Conservation (phyloP, 1,140 invertebrate genomes). For the Meloidogyne floridensis region DNA sequence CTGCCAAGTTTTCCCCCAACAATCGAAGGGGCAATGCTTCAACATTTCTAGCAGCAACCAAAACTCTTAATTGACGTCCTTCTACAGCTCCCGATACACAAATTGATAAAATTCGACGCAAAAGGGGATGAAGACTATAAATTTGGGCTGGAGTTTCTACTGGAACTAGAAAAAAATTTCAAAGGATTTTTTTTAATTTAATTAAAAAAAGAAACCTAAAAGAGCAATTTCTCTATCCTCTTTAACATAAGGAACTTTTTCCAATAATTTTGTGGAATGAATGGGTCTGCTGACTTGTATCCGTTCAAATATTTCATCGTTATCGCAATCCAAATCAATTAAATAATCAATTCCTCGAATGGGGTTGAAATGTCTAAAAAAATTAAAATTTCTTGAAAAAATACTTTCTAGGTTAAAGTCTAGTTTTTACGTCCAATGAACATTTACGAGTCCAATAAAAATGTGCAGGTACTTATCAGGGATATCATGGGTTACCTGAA, state of each 20-base stretch:
- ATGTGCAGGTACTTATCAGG: no score
- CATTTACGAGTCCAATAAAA: no score
- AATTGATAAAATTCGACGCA: constrained; percentile 7
- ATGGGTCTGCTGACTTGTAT: constrained; percentile 57
- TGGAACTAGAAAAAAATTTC: background rate
- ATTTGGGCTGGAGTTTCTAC: constrained; percentile 19
- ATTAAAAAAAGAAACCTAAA: constrained; percentile 35
- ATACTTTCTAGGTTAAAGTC: no score
- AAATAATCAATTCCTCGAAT: constrained; percentile 63
- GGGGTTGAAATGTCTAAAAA: constrained; percentile 54
- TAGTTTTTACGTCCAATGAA: no score
- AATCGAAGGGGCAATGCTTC: constrained; percentile 36
- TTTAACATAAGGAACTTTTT: constrained; percentile 65
- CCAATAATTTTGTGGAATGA: constrained; percentile 55
- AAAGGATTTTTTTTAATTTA: background rate
- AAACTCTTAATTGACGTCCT: constrained; percentile 26
- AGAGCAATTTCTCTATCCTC: constrained; percentile 64
- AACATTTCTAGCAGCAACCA: constrained; percentile 40
- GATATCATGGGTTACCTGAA: no score
- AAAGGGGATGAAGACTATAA: constrained; percentile 7
- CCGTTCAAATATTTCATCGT: constrained; percentile 27
- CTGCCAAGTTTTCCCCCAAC: constrained; percentile 54
- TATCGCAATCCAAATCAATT: constrained; percentile 58
- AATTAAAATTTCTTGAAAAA: no score
- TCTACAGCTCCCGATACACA: background rate